Evolutionary conservation across 92 coral and sea anemone genomes (phyloP), one percentile per base, ranked within the genome.

Genomic region (Isaurus tuberculatus): DNA sequence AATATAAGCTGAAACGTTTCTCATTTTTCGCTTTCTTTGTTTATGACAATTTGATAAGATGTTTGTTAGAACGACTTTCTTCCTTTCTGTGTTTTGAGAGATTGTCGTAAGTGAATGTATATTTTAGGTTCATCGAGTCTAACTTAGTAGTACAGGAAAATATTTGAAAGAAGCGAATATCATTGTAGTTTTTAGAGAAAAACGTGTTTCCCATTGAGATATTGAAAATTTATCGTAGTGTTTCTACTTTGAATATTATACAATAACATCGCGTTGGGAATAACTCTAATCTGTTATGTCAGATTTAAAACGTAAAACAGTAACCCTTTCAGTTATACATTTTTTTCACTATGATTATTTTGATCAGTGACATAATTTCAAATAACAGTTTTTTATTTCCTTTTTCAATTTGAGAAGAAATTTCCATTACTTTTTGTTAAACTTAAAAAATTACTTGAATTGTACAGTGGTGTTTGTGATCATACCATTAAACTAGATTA

Each of bases 41-140:
- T 58, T 77, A 57, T 77, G 82, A 57, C 70, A 65, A 65, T 57
- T 77, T 28, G 37, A 57, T 77, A 57, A 77, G 36, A 60, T 58
- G 20, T 77, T 57, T 27, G 26, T 23, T 65, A 16, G 55, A 60
- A 30, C 33, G 27, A 29, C 46, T 23, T 61, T 25, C 9, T 23
- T 36, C 53, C 60, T 77, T 74, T 77, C 70, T 32, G 29, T 58
- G 51, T 30, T 32, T 32, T 8, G 2, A 58, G 3, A 20, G 36
- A 8, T 23, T 58, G 16, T 43, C 26, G 33, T 65, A 44, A 34
- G 17, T 72, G 58, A 23, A 43, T 34, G 53, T 22, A 30, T 14
- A 19, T 77, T 58, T 58, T 57, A 0, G 22, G 49, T 77, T 77
- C 16, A 20, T 77, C 20, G 8, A 77, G 19, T 42, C 43, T 13